A percentile compares a stretch with the other conserved stretches of the same genome.
These are phyloP conservation scores for Cephus pygmeus DNA, from an alignment of 2,888 invertebrate genomes.

Conservation along the genomic window DNA sequence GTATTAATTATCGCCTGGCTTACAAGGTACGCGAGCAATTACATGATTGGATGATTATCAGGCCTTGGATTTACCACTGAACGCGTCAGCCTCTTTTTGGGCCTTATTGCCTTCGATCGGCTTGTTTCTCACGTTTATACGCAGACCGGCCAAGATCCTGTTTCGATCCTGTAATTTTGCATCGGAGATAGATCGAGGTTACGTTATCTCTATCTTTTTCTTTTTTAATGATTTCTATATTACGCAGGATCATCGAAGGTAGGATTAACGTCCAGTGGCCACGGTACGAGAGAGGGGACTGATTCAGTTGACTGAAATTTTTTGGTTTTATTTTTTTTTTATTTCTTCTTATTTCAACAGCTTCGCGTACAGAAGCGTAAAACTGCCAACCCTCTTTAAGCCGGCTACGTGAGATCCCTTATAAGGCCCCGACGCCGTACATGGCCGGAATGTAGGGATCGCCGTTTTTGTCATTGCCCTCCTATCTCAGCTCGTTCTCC, in stretches of 20 bases:
- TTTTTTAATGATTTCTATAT: too few species aligned
- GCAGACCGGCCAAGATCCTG: too few species aligned
- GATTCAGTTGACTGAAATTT: too few species aligned
- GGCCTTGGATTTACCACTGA: conserved; percentile 6
- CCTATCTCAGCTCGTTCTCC: conserved; percentile 20
- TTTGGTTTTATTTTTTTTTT: too few species aligned
- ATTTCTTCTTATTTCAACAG: not conserved
- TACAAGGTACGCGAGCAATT: conserved; percentile 41
- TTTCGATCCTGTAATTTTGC: too few species aligned
- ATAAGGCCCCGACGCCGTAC: conserved; percentile 58
- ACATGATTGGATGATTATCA: conserved; percentile 53
- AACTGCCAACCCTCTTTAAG: conserved; percentile 37
- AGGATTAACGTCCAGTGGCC: too few species aligned
- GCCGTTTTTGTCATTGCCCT: conserved; percentile 60
- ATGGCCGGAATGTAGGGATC: conserved; percentile 64
- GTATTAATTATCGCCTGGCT: conserved; percentile 49
- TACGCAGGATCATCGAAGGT: too few species aligned
- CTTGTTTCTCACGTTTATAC: not conserved
- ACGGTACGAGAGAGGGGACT: too few species aligned
- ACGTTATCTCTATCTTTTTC: too few species aligned
- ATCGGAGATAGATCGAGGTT: too few species aligned
- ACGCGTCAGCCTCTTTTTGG: not conserved
- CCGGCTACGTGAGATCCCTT: conserved; percentile 48
- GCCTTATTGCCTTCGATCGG: not conserved
- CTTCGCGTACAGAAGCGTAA: conserved; percentile 44